A percentile compares a stretch with the other conserved stretches of the same genome.
Evolutionary conservation across 2,797 vertebrate genomes (phyloP).

Genomic region (Catamblyrhynchus diadema): DNA sequence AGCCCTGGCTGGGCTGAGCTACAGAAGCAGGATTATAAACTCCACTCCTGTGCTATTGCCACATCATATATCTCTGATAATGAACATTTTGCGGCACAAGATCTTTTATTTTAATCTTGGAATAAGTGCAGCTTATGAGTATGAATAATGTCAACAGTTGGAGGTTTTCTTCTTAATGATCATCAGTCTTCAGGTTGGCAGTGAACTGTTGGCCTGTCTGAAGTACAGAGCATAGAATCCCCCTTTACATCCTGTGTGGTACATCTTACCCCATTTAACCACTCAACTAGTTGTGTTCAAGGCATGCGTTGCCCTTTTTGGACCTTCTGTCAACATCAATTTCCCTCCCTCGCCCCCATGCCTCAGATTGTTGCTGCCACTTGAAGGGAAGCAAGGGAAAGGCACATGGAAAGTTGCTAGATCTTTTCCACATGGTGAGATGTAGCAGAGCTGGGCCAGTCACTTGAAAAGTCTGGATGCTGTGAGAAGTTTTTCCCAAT

Average conservation of each 20-base stretch:
- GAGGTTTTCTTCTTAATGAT: neutral
- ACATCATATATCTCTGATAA: neutral
- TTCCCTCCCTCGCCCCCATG: fast-evolving
- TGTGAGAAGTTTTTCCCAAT: neutral
- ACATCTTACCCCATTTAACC: neutral
- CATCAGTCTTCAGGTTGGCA: neutral
- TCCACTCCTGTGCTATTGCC: neutral
- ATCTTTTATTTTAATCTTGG: neutral
- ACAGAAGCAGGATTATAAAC: neutral
- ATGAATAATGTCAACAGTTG: neutral
- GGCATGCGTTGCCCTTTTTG: neutral
- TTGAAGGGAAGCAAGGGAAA: neutral
- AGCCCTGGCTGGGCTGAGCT: neutral
- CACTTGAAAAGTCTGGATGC: neutral
- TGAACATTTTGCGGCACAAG: neutral
- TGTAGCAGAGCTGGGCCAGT: neutral
- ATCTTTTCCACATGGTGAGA: neutral
- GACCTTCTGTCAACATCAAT: neutral
- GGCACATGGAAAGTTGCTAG: neutral
- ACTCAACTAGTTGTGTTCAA: neutral
- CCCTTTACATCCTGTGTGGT: neutral
- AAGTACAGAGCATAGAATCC: neutral
- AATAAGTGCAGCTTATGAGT: neutral
- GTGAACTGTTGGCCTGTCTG: neutral
- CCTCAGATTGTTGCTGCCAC: neutral